Evolutionary conservation across 1,140 invertebrate genomes (phyloP), one percentile per base, ranked within the genome.

Genomic region (Lepidotrigona ventralis): DNA sequence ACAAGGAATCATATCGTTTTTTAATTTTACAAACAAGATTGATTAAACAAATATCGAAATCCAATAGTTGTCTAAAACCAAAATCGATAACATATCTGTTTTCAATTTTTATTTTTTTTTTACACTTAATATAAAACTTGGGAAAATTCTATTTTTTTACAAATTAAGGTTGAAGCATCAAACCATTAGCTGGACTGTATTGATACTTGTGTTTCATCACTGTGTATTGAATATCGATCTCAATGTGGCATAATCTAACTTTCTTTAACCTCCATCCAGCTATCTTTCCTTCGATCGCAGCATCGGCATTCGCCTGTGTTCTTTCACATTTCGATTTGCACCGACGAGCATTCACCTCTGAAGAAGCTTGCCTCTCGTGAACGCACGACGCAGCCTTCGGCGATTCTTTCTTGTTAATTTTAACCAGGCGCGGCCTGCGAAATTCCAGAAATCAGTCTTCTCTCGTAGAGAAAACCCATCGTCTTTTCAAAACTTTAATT

Each of bases 391-490:
- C 15, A 26, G 83, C 56, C 29, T 58, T 66, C 12, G 64, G 56
- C 6, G 71, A 23, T 89, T 85, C 86, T 63, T 79, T 75, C 15
- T 39, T 77, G 14, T 87, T 26, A 15, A 80, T 21, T 69, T 80
- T 86, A 23, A 63, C 46, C 6, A 88, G 15, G 21, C 60, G 68
- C 0, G 74, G 53, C 56, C 84, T 89, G 19, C 8, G 6, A 79
- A n/a, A 68, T 80, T 78, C 11, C 1, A 51, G 2, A 70, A 21
- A 58, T 74, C n/a, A 58, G 17, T 46, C 17, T 33, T 80, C 73
- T 80, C 73, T 64, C 72, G 33, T 3, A 33, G 33, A 5, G 79
- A 53, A 39, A 21, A 54, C 26, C 6, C 23, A 39, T 26, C 53
- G n/a, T 70, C 9, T 39, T 29, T 46, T 9, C 68, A 70, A 39